Percentiles rank a stretch among this genome's conserved stretches.
phyloP scores from a whole-genome alignment of 1,140 invertebrate genomes.

The Papilio polyxenes region DNA sequence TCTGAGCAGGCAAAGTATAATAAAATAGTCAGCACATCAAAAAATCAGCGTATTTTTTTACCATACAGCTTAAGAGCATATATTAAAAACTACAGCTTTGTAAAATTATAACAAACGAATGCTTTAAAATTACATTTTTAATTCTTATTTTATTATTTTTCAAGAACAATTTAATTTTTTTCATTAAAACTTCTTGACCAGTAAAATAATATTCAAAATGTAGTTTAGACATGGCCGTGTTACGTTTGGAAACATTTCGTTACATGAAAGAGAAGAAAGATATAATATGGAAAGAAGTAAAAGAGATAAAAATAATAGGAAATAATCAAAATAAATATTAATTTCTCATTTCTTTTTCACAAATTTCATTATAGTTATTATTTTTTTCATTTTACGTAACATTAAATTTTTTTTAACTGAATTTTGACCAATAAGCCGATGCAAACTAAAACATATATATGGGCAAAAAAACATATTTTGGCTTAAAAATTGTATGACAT shows the following conservation, averaged over 20 bases:
- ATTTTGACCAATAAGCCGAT: neutral
- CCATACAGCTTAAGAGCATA: neutral
- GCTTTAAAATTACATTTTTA: no score
- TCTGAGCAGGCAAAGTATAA: neutral
- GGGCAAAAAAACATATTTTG: constrained; percentile 17
- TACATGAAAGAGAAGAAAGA: neutral
- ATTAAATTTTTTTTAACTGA: no score
- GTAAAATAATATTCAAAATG: no score
- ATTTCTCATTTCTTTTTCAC: neutral
- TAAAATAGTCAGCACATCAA: neutral
- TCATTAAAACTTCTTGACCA: no score
- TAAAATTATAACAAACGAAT: no score
- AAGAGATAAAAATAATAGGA: neutral
- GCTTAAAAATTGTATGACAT: neutral
- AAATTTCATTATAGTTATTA: neutral
- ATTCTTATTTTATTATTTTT: no score
- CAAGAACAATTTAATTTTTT: no score
- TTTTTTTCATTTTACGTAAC: no score
- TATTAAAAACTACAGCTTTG: no score
- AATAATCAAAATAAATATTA: no score
- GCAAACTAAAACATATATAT: constrained; percentile 6
- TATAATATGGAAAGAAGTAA: neutral
- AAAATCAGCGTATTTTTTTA: neutral
- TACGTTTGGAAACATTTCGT: neutral
- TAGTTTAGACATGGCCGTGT: no score